Evolutionary conservation across 2,113 vertebrate genomes (phyloP), one percentile per base, ranked within the genome.

Genomic region (Rhinoptilus africanus): DNA sequence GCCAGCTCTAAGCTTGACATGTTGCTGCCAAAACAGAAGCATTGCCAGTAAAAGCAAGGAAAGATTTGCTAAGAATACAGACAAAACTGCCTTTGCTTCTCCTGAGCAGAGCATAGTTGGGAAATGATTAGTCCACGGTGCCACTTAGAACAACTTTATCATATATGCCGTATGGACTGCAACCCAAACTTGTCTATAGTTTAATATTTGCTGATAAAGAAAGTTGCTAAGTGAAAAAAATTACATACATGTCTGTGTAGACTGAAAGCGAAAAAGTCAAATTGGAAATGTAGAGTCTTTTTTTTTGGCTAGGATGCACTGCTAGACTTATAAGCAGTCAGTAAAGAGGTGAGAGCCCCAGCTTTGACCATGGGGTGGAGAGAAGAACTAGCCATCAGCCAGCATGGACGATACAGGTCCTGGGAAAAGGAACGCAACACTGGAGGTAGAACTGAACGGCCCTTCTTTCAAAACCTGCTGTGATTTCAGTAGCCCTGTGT

Each of bases 11-110:
- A 93, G 86, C 79, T 91, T 95, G 95, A 93, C 87, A 95, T 24
- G 92, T 95, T 97, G 84, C 84, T 93, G 92, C 91, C 89, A 92
- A 97, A 96, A 92, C 94, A 93, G 80, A 95, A 95, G 71, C 87
- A 41, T 78, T 96, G 91, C 94, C 92, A 96, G 57, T 89, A 94
- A 95, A 96, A 96, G 95, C 91, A 93, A 86, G 77, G 63, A n/a
- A 90, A 69, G 69, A 95, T 92, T 94, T 93, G 73, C 73, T 79
- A 75, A 53, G 80, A 92, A 92, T 64, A 92, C 39, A 87, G 50
- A 66, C 81, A 95, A 77, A 94, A 50, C 53, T 77, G 77, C 45
- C 59, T 93, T 95, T 96, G 26, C 84, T 89, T 37, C 71, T 95
- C 4, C 0, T 41, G 23, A 78, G 9, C 37, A n/a, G 39, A 91